phyloP scores from a whole-genome alignment of 2,888 invertebrate genomes.

The Leucozona laternaria region DNA sequence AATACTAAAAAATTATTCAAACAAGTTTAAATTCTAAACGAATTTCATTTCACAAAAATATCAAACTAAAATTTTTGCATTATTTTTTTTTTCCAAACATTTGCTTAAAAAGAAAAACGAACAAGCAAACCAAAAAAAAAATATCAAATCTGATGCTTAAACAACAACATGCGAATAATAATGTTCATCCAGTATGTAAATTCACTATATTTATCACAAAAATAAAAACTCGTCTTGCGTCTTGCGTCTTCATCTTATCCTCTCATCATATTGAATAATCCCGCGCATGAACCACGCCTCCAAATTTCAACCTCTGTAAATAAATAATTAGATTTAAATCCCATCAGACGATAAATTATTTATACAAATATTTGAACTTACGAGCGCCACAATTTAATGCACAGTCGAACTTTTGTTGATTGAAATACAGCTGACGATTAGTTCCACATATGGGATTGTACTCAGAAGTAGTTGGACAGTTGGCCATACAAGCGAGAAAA shows the following conservation, averaged over 20 bases:
- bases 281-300: constrained; percentile 80
- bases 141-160: neutral
- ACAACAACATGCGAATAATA: neutral
- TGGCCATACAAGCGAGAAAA: constrained; percentile 79
- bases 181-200: constrained; percentile 36
- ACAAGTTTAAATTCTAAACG: too few species aligned
- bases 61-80: neutral
- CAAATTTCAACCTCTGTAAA: constrained; percentile 80
- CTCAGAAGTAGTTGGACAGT: constrained; percentile 81
- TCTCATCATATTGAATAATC: constrained; percentile 80
- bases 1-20: too few species aligned
- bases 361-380: constrained; percentile 76
- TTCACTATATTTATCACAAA: constrained; percentile 32
- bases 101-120: neutral
- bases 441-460: constrained; percentile 83
- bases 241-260: constrained; percentile 78
- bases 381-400: constrained; percentile 81
- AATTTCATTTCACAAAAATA: neutral
- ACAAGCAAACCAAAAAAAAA: neutral
- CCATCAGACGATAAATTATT: too few species aligned
- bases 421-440: constrained; percentile 80
- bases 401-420: constrained; percentile 81
- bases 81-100: neutral
- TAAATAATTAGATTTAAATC: neutral
- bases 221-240: neutral